Conservation (phyloP, 1,140 invertebrate species). For the Sinonovacula constricta region DNA sequence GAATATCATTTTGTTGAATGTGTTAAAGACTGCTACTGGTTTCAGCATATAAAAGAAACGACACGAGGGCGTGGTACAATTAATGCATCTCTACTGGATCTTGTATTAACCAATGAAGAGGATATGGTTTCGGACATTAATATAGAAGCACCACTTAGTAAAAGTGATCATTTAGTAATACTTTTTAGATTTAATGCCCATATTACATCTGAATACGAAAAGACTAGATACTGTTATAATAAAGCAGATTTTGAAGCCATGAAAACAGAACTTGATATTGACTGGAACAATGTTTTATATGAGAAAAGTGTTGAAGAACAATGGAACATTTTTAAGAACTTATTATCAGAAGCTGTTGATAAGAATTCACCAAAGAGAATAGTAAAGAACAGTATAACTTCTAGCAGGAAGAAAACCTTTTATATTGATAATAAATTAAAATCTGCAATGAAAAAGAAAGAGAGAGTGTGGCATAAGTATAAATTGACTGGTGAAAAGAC, state of each 20-base stretch:
- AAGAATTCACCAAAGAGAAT: too few relatives aligned
- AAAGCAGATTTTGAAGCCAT: not conserved
- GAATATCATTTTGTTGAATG: not conserved
- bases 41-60: not conserved
- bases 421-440: too few relatives aligned
- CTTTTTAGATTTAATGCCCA: not conserved
- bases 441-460: too few relatives aligned
- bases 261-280: not conserved
- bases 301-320: too few relatives aligned
- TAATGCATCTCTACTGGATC: not conserved
- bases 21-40: not conserved
- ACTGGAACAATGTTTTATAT: too few relatives aligned
- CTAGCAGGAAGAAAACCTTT: too few relatives aligned
- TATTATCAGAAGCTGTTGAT: too few relatives aligned
- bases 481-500: too few relatives aligned
- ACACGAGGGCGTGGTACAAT: not conserved
- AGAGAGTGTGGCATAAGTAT: too few relatives aligned
- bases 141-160: not conserved
- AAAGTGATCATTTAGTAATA: conserved; percentile 6
- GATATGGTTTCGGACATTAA: not conserved
- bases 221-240: not conserved
- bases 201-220: not conserved
- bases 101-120: not conserved
- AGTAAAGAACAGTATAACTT: too few relatives aligned
- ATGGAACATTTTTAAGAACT: too few relatives aligned